Percentiles rank a stretch among this genome's conserved stretches.
Evolutionary conservation across 2,888 invertebrate species (phyloP).

Genomic region (Halictus ligatus): DNA sequence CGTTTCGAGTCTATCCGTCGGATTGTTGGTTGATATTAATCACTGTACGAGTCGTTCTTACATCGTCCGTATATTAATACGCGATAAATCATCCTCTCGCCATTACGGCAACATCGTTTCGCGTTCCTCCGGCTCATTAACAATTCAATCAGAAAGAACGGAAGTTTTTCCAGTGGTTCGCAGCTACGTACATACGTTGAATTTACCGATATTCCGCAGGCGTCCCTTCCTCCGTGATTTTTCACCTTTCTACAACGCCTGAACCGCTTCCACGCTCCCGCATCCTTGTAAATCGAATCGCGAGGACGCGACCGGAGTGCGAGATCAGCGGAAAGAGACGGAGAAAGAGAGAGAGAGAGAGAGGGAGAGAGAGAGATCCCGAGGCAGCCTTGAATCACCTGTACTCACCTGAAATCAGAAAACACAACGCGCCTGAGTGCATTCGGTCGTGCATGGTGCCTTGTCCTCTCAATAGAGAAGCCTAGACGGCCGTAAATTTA

Average conservation of each 20-base stretch:
- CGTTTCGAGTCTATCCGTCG: not conserved
- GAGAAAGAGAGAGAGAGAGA: conserved; percentile 10
- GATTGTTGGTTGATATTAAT: not conserved
- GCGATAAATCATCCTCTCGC: not conserved
- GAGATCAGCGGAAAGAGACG: not conserved
- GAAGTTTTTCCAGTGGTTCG: not conserved
- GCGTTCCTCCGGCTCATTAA: not conserved
- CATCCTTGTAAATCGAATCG: conserved; percentile 41
- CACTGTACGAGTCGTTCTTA: not conserved
- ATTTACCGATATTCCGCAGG: not conserved
- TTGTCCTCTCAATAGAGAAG: conserved; percentile 54
- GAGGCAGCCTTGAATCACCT: conserved; percentile 39
- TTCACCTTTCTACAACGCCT: conserved; percentile 23
- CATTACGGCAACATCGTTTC: not conserved
- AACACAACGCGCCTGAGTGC: conserved; percentile 43
- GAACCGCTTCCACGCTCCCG: not conserved
- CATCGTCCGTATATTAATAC: not conserved
- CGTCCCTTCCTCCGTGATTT: not conserved
- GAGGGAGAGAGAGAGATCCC: not conserved
- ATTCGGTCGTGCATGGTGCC: conserved; percentile 48
- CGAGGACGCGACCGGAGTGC: conserved; percentile 33
- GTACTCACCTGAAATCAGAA: conserved; percentile 67
- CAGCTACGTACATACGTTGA: conserved; percentile 5
- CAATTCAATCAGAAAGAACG: conserved; percentile 1
- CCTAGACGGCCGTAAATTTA: conserved; percentile 67